These are phyloP conservation scores for Sycophila sp. DNA, from an alignment of 1,140 invertebrate species.

Conservation along the genomic window DNA sequence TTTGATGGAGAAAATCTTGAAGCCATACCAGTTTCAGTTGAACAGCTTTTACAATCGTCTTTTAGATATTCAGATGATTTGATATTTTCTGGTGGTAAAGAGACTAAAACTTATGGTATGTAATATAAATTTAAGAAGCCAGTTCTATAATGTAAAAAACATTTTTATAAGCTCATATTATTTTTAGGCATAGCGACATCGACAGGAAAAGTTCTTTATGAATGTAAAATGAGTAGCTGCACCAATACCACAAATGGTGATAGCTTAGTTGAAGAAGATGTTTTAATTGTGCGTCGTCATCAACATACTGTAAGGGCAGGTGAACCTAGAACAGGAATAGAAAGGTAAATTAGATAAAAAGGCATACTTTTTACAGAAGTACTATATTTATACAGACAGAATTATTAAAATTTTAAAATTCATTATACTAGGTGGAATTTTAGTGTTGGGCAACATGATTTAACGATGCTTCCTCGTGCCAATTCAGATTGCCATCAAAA, in stretches of 20 bases:
- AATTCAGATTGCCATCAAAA: constrained; percentile 66
- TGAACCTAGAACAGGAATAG: constrained; percentile 81
- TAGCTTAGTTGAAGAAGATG: constrained; percentile 65
- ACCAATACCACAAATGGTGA: constrained; percentile 67
- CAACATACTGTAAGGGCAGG: constrained; percentile 89
- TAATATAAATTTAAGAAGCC: constrained; percentile 6
- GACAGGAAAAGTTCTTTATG: constrained; percentile 81
- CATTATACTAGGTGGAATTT: constrained; percentile 86
- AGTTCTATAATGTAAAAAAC: constrained; percentile 1
- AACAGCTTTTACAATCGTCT: constrained; percentile 84
- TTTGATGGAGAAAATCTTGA: constrained; percentile 91
- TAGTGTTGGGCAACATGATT: constrained; percentile 88
- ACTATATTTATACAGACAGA: neutral
- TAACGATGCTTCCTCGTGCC: constrained; percentile 70
- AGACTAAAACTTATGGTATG: constrained; percentile 72
- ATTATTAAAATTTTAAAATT: constrained; percentile 1
- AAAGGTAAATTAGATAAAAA: constrained; percentile 73
- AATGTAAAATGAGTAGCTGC: constrained; percentile 81
- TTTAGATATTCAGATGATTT: constrained; percentile 86
- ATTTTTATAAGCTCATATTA: neutral
- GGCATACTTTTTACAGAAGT: neutral
- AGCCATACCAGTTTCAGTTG: constrained; percentile 84
- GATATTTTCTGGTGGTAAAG: constrained; percentile 84
- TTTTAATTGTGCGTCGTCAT: constrained; percentile 81
- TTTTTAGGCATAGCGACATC: constrained; percentile 74